Evolutionary conservation across 2,113 vertebrate species (phyloP), one percentile per base, ranked within the genome.

Genomic region (Condylura cristata): DNA sequence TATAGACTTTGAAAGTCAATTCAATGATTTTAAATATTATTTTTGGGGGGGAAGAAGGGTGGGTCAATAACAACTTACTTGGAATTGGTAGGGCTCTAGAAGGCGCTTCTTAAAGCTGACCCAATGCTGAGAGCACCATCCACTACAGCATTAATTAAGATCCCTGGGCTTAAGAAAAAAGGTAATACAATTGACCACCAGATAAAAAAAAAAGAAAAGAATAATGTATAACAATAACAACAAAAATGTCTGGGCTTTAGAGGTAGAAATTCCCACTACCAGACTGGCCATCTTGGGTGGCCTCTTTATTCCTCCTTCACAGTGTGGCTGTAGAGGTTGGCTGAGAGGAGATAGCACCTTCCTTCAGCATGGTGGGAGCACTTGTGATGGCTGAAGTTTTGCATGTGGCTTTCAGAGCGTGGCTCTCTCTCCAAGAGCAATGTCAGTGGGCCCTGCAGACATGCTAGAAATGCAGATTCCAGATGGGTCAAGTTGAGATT

Each of bases 11-110:
- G 58, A 79, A 58, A 71, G n/a, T 46, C 32, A 79, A 39, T 48
- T 41, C 44, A 90, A 48, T 39, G 14, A 20, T 79, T 79, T 84
- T 37, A 44, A 85, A 80, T 41, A 53, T 58, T n/a, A n/a, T 32
- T 39, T 71, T 26, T 0, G 1, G 2, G 1, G 5, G 1, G 22
- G 0, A 7, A 51, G 4, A 2, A 32, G 48, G 12, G 28, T 28
- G 7, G 32, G 58, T 70, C 24, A 12, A 17, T 46, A 22, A 71
- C 68, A 20, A 12, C 39, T 34, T 66, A 18, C 86, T 70, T 88
- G 53, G 65, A 46, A 14, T 41, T 48, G 41, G 63, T 12, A 51
- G n/a, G 18, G 10, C 1, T 20, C 16, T 85, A 34, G 48, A 76
- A 37, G 11, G n/a, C 53, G 41, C 3, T 41, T 70, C 86, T 79